Conservation (phyloP, 2,113 vertebrate species). For the Lasiurus borealis region DNA sequence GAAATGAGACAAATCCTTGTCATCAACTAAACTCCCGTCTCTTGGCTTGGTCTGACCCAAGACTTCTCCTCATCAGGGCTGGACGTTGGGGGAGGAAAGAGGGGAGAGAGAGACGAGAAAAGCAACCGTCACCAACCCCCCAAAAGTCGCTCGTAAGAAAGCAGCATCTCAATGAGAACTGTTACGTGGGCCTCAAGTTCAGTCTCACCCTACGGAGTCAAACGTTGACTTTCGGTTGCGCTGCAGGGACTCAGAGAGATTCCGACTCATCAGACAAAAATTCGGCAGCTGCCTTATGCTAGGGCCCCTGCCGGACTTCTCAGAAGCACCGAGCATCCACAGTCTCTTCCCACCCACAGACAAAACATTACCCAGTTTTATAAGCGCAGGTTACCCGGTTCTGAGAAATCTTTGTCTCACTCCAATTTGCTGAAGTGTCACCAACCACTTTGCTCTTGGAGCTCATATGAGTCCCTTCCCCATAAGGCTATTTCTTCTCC, state of each 20-base stretch:
- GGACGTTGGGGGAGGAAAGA: neutral
- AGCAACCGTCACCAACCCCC: neutral
- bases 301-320: slow-evolving; percentile 52
- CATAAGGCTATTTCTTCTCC: neutral
- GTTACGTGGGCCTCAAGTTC: neutral
- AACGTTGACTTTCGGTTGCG: neutral
- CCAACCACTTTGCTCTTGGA: neutral
- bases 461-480: neutral
- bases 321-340: slow-evolving; percentile 15
- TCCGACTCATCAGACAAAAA: slow-evolving; percentile 31
- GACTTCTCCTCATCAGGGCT: neutral
- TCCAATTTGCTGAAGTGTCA: neutral
- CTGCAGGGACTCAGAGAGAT: neutral
- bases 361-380: neutral
- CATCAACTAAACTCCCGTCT: neutral
- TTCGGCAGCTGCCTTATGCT: neutral
- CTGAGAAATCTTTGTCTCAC: slow-evolving; percentile 35
- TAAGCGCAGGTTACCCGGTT: neutral
- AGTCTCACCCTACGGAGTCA: neutral
- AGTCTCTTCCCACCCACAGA: neutral
- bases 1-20: neutral
- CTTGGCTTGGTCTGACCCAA: neutral
- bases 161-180: neutral
- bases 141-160: neutral
- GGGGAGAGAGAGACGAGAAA: neutral